Base-by-base conservation (phyloP, 2,888 invertebrate species). In the Brachypalpus laphriformis region DNA sequence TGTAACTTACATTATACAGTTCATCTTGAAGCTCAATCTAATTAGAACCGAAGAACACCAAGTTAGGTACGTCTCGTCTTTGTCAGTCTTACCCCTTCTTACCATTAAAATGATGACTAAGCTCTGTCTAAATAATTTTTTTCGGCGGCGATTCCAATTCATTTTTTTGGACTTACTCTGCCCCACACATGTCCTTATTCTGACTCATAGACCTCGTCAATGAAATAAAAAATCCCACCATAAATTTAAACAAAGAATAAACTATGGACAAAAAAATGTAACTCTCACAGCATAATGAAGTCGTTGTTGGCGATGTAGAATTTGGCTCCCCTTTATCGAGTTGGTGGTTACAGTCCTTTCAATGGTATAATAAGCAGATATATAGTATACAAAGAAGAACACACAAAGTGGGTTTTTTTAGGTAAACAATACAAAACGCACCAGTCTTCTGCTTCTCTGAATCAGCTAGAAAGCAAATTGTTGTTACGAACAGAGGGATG, bases 311-410 rank as follows among this genome's bases (percentile, higher is more conserved):
- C 42, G 14, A 25, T 59, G 34, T 14, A 0, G 5, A 37, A 37
- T 57, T 22, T 4, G 4, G 9, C 6, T 45, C 63, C 14, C 45
- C 63, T 3, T 2, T 31, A 16, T 2, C 6, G 42, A 42, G 16
- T 18, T n/a, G 31, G n/a, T n/a, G n/a, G n/a, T n/a, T n/a, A n/a
- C n/a, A 18, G 28, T 63, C 45, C 8, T 63, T 63, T 63, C 1
- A 18, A 45, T 31, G 25, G 45, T 14, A 22, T n/a, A 4, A 3
- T 1, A 37, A 8, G 14, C 7, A 5, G n/a, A 40, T 40, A 34
- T 18, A 11, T 47, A 4, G 5, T 22, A 25, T 9, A 11, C n/a
- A n/a, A n/a, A n/a, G 47, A 22, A 47, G 22, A 47, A 9, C 11
- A 22, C 22, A 20, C 47, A 47, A 22, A 49, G 49, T 54, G 28